Evolutionary conservation across 1,140 invertebrate genomes (phyloP).

Genomic region (Diachasmimorpha longicaudata): DNA sequence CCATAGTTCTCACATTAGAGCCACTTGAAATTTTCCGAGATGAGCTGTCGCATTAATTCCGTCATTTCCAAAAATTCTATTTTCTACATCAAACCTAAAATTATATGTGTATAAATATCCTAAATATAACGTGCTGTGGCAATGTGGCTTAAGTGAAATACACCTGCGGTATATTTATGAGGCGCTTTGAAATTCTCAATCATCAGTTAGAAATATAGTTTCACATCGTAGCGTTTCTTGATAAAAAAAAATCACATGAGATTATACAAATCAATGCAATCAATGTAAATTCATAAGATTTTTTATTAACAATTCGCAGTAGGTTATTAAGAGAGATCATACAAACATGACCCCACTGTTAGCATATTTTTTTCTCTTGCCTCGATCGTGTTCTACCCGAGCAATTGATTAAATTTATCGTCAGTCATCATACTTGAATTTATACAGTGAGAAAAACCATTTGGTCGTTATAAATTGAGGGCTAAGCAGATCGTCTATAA

Average conservation of each 20-base stretch:
- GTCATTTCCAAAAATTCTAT: no score
- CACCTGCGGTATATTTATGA: neutral
- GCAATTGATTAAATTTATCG: neutral
- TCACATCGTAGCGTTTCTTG: neutral
- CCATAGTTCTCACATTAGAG: neutral
- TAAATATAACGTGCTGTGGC: neutral
- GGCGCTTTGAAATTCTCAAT: no score
- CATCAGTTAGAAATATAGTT: no score
- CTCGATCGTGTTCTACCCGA: neutral
- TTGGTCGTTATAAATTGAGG: neutral
- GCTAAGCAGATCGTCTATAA: neutral
- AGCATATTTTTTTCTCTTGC: neutral
- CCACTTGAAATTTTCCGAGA: neutral
- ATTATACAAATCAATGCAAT: neutral
- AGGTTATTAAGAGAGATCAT: constrained; percentile 7
- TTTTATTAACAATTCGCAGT: neutral
- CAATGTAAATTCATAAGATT: neutral
- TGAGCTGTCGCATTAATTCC: neutral
- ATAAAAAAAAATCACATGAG: neutral
- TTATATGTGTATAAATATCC: neutral
- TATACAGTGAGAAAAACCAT: neutral
- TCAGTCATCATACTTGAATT: neutral
- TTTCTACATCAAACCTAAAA: neutral
- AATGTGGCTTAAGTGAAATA: neutral
- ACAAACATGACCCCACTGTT: neutral